A percentile compares a stretch with the other conserved stretches of the same genome.
Evolutionary conservation across 2,888 invertebrate species (phyloP).

Genomic region (Alitta virens): DNA sequence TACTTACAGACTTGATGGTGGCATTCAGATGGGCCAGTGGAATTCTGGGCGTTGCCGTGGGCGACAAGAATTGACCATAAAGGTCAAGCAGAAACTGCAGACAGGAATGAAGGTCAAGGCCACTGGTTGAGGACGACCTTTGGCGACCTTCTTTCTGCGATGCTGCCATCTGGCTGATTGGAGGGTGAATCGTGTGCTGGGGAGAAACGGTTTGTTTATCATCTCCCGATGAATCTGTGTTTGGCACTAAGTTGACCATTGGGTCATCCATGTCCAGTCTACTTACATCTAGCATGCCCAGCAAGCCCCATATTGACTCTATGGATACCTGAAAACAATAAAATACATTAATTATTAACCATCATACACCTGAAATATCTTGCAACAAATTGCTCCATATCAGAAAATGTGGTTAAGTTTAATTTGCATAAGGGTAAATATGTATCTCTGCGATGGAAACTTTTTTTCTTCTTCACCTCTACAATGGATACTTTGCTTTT

Average conservation of each 20-base stretch:
- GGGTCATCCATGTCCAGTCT: not conserved
- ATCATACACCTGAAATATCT: too few relatives aligned
- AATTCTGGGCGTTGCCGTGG: slow-evolving; percentile 48
- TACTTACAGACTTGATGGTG: slow-evolving; percentile 59
- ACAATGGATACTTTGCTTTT: too few relatives aligned
- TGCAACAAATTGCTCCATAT: too few relatives aligned
- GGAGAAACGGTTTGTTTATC: slow-evolving; percentile 2
- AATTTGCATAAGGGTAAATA: too few relatives aligned
- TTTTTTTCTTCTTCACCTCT: too few relatives aligned
- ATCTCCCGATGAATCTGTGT: slow-evolving; percentile 9
- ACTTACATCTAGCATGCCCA: slow-evolving; percentile 42
- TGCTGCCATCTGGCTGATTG: slow-evolving; percentile 2
- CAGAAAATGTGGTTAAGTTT: too few relatives aligned
- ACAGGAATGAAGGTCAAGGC: slow-evolving; percentile 85
- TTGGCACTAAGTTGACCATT: not conserved
- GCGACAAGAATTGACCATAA: slow-evolving; percentile 73
- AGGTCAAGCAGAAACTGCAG: slow-evolving; percentile 88
- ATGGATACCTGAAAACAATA: slow-evolving; percentile 43
- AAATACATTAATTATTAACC: not conserved
- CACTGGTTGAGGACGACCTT: slow-evolving; percentile 58
- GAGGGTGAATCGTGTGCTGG: slow-evolving; percentile 1
- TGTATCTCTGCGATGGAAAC: too few relatives aligned
- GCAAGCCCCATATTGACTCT: slow-evolving; percentile 53
- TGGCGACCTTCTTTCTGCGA: slow-evolving; percentile 33
- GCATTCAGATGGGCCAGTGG: slow-evolving; percentile 55